Evolutionary conservation across 2,113 vertebrate species (phyloP).

Genomic region (Myotis brandtii): DNA sequence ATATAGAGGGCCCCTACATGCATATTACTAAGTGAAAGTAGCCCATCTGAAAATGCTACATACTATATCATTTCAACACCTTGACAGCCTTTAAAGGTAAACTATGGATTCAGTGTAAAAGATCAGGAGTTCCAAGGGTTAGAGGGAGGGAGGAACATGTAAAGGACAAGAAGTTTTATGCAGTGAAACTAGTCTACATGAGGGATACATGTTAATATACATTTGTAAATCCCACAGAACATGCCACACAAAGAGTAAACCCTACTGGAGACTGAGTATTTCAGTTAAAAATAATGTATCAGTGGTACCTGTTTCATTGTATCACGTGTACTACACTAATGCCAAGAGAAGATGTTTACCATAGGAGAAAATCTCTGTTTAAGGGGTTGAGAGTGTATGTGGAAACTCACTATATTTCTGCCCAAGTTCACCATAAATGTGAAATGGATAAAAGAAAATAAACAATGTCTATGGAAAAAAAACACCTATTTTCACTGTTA

Average conservation of each 20-base stretch:
- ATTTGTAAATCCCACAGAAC: neutral
- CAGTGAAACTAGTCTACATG: neutral
- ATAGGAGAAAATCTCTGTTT: neutral
- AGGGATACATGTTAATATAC: neutral
- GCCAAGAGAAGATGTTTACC: neutral
- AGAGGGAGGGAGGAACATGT: neutral
- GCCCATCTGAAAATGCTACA: neutral
- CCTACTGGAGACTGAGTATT: neutral
- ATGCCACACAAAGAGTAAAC: neutral
- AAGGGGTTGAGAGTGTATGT: neutral
- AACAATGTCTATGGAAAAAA: neutral
- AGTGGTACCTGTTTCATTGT: neutral
- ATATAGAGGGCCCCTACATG: neutral
- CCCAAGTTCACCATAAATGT: neutral
- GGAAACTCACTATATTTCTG: neutral
- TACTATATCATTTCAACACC: neutral
- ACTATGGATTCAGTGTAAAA: neutral
- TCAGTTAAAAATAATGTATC: neutral
- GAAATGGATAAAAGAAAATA: neutral
- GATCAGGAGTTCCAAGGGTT: neutral
- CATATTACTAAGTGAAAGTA: neutral
- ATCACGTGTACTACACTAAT: neutral
- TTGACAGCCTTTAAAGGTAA: neutral
- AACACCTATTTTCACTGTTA: neutral
- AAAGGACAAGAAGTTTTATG: neutral